Conservation (phyloP, 2,888 invertebrate species). For the Neuroscelio doddi region DNA sequence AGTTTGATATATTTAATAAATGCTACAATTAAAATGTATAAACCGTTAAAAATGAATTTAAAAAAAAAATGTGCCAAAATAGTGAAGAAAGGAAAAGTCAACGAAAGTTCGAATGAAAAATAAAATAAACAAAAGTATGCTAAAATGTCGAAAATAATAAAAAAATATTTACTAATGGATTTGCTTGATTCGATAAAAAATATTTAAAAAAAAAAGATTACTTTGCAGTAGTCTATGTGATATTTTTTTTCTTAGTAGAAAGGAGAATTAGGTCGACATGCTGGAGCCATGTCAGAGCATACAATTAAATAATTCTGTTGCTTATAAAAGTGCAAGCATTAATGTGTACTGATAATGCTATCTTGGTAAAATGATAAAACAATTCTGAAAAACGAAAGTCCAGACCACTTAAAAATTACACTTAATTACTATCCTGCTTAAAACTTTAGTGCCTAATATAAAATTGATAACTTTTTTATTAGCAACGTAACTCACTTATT, state of each 20-base stretch:
- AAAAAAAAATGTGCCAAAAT: no score
- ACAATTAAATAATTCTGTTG: constrained; percentile 71
- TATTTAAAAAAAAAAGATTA: constrained; percentile 41
- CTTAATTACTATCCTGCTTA: constrained; percentile 43
- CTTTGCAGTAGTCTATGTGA: constrained; percentile 34
- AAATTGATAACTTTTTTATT: constrained; percentile 41
- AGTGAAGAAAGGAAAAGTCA: no score
- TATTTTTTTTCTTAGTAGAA: constrained; percentile 49
- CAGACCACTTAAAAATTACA: constrained; percentile 42
- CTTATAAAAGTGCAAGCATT: constrained; percentile 71
- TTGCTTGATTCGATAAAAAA: no score
- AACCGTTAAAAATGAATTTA: no score
- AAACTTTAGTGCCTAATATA: constrained; percentile 40
- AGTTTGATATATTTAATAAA: no score
- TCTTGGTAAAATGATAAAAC: constrained; percentile 69
- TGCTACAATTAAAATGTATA: no score
- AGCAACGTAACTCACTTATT: constrained; percentile 15
- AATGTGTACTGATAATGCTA: constrained; percentile 71
- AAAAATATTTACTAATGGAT: no score
- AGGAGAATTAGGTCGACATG: constrained; percentile 69
- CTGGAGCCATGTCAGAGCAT: constrained; percentile 68
- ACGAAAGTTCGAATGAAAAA: no score
- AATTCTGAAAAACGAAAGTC: constrained; percentile 43
- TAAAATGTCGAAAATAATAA: no score
- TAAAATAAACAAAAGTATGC: no score